phyloP scores from a whole-genome alignment of 1,140 invertebrate genomes.

The Drosophila lini region DNA sequence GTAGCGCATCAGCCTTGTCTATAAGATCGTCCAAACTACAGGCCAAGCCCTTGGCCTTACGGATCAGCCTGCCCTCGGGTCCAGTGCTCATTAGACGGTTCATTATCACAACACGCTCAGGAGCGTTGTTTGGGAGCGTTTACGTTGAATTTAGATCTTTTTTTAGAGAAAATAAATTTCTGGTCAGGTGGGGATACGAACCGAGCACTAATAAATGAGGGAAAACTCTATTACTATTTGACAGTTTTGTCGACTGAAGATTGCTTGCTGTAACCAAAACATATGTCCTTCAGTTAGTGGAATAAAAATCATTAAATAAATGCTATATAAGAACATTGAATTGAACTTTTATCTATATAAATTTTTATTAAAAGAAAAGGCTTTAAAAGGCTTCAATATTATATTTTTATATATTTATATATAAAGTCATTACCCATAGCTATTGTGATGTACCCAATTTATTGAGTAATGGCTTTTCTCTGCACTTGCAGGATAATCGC shows the following conservation, averaged over 20 bases:
- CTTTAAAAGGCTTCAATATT: no score
- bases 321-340: no score
- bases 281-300: no score
- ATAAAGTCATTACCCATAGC: not conserved
- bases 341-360: no score
- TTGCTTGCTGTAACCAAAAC: not conserved
- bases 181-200: not conserved
- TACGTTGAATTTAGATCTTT: conserved; percentile 50
- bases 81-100: not conserved
- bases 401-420: not conserved
- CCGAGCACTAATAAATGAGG: no score
- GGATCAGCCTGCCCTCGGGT: conserved; percentile 6
- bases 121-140: not conserved
- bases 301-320: no score
- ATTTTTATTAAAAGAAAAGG: no score
- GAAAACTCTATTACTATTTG: not conserved
- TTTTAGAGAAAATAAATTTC: not conserved
- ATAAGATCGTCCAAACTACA: conserved; percentile 29
- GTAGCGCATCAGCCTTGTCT: conserved; percentile 15
- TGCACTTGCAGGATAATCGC: conserved; percentile 86
- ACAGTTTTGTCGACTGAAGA: not conserved
- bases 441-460: not conserved
- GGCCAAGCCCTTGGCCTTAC: conserved; percentile 14
- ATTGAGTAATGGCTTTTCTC: not conserved
- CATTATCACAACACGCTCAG: conserved; percentile 17